Evolutionary conservation across 2,888 invertebrate genomes (phyloP).

Genomic region (Cheilosia grossa): DNA sequence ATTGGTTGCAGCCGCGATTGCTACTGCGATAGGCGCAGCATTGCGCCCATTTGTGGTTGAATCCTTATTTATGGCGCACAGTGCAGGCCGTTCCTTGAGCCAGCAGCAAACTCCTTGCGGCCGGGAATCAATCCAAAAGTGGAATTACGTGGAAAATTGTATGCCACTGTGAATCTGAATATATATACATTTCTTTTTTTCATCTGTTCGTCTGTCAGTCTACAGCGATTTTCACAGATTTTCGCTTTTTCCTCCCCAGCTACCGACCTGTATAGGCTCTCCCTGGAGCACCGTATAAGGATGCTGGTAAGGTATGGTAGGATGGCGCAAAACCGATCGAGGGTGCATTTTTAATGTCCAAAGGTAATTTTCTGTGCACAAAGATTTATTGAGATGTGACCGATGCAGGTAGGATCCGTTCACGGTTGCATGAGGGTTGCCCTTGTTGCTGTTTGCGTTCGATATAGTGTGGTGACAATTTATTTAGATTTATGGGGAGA

Average conservation of each 20-base stretch:
- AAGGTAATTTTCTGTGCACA: slow-evolving; percentile 65
- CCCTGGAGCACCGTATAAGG: slow-evolving; percentile 28
- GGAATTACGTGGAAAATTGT: slow-evolving; percentile 72
- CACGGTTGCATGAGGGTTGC: slow-evolving; percentile 50
- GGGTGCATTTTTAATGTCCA: slow-evolving; percentile 70
- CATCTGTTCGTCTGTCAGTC: slow-evolving; percentile 48
- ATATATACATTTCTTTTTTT: not conserved
- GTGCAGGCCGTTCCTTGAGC: slow-evolving; percentile 14
- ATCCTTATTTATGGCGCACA: slow-evolving; percentile 66
- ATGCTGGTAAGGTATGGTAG: slow-evolving; percentile 30
- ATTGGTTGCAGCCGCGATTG: slow-evolving; percentile 54
- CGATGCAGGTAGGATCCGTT: slow-evolving; percentile 67
- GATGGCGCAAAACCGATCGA: slow-evolving; percentile 51
- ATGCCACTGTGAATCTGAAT: slow-evolving; percentile 26
- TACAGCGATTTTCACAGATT: slow-evolving; percentile 72
- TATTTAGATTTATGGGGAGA: slow-evolving; percentile 70
- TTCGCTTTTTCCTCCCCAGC: slow-evolving; percentile 28
- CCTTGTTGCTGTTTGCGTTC: slow-evolving; percentile 21
- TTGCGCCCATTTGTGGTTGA: slow-evolving; percentile 70
- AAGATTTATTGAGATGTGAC: slow-evolving; percentile 73
- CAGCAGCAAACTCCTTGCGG: slow-evolving; percentile 39
- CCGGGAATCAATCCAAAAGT: slow-evolving; percentile 72
- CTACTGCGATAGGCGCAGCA: slow-evolving; percentile 63
- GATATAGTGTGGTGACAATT: slow-evolving; percentile 67
- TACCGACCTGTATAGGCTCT: slow-evolving; percentile 24